Evolutionary conservation across 2,888 invertebrate species (phyloP).

Genomic region (Andrena minutula): DNA sequence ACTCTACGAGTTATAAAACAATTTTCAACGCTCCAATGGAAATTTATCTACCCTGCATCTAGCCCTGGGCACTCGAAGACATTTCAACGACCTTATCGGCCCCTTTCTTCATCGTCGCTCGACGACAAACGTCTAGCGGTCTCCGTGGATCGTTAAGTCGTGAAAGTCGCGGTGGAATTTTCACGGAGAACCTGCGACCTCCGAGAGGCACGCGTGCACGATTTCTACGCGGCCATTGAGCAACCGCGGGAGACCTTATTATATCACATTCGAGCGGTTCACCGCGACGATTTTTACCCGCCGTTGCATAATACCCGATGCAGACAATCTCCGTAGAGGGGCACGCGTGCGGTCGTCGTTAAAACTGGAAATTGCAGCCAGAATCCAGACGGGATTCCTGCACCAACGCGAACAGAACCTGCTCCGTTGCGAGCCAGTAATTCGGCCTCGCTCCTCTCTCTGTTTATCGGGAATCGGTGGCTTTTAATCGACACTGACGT

Average conservation of each 20-base stretch:
- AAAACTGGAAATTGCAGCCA: constrained; percentile 2
- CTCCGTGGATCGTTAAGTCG: neutral
- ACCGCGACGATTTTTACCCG: constrained; percentile 33
- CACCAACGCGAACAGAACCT: neutral
- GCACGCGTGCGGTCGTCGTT: neutral
- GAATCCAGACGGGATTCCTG: constrained; percentile 11
- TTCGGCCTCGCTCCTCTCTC: neutral
- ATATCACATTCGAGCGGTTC: constrained; percentile 46
- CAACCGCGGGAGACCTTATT: constrained; percentile 30
- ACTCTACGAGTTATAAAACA: too few species aligned
- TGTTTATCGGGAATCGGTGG: neutral
- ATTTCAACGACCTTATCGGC: neutral
- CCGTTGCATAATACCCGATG: constrained; percentile 23
- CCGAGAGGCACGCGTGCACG: constrained; percentile 12
- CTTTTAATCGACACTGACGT: neutral
- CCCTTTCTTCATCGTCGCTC: neutral
- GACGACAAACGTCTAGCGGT: neutral
- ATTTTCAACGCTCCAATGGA: too few species aligned
- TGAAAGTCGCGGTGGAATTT: constrained; percentile 37
- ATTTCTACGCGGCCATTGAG: constrained; percentile 23
- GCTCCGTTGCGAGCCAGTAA: neutral
- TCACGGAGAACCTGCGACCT: constrained; percentile 18
- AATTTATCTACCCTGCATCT: too few species aligned
- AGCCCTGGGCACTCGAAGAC: neutral
- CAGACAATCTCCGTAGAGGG: constrained; percentile 1